Evolutionary conservation across 2,797 vertebrate genomes (phyloP).

Genomic region (Onychomys torridus): DNA sequence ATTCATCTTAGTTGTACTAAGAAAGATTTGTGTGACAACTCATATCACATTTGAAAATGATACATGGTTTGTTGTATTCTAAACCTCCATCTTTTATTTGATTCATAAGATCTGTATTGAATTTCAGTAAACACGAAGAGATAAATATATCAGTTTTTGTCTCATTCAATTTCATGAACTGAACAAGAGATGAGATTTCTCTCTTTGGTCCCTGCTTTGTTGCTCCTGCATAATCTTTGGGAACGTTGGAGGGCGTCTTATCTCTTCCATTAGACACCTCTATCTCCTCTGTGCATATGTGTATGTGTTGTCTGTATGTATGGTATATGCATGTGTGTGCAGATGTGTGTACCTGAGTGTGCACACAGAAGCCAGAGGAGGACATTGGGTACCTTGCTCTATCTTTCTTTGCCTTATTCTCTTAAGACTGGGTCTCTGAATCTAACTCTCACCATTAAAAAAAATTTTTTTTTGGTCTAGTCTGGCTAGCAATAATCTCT

Average conservation of each 20-base stretch:
- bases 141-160: conserved; percentile 59
- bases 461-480: background rate
- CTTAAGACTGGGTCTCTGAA: background rate
- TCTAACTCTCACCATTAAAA: background rate
- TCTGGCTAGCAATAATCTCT: background rate
- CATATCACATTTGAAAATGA: conserved; percentile 64
- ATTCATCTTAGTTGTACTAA: conserved; percentile 69
- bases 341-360: background rate
- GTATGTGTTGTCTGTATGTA: background rate
- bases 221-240: background rate
- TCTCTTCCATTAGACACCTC: background rate
- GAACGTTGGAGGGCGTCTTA: background rate
- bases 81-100: conserved; percentile 65
- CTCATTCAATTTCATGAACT: conserved; percentile 69
- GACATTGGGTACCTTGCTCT: background rate
- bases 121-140: conserved; percentile 65
- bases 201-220: background rate
- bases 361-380: background rate
- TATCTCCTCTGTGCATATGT: background rate
- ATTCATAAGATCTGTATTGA: conserved; percentile 67
- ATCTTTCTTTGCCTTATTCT: background rate
- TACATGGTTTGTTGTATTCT: conserved; percentile 44
- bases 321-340: background rate
- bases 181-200: conserved; percentile 57
- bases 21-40: conserved; percentile 75